Evolutionary conservation across 2,888 invertebrate species (phyloP).

Genomic region (Polydrusus cervinus): DNA sequence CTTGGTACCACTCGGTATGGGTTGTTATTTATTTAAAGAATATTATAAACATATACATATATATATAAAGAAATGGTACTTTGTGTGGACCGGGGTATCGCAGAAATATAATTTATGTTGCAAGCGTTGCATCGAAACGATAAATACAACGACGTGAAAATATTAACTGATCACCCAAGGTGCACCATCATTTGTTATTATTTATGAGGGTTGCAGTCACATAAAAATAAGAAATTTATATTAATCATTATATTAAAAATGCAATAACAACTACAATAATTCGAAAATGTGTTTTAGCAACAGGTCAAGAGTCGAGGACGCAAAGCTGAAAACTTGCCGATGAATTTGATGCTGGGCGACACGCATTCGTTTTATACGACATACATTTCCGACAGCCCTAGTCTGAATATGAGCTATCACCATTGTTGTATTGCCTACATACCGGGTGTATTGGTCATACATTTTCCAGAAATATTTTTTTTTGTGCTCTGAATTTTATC

Average conservation of each 20-base stretch:
- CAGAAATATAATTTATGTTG: slow-evolving; percentile 45
- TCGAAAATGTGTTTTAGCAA: too few species aligned
- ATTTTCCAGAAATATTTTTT: too few species aligned
- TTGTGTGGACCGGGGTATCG: slow-evolving; percentile 40
- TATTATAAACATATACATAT: slow-evolving; percentile 50
- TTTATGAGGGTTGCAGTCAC: slow-evolving; percentile 44
- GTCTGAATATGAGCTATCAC: too few species aligned
- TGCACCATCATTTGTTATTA: slow-evolving; percentile 48
- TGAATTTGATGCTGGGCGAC: too few species aligned
- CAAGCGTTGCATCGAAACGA: slow-evolving; percentile 44
- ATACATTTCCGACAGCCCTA: too few species aligned
- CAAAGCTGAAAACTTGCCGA: too few species aligned
- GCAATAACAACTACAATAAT: not conserved
- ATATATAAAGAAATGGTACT: slow-evolving; percentile 48
- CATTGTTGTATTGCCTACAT: too few species aligned
- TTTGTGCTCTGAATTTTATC: too few species aligned
- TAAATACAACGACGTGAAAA: slow-evolving; percentile 51
- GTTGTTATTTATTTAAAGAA: slow-evolving; percentile 48
- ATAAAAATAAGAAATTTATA: slow-evolving; percentile 42
- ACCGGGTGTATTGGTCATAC: too few species aligned
- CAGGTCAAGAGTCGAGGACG: too few species aligned
- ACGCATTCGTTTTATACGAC: too few species aligned
- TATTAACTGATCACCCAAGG: slow-evolving; percentile 50
- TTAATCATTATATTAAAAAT: slow-evolving; percentile 21
- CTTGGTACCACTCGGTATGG: slow-evolving; percentile 40